These are phyloP conservation scores for Cyprinodon tularosa DNA, from an alignment of 2,113 vertebrate genomes.

Conservation along the genomic window DNA sequence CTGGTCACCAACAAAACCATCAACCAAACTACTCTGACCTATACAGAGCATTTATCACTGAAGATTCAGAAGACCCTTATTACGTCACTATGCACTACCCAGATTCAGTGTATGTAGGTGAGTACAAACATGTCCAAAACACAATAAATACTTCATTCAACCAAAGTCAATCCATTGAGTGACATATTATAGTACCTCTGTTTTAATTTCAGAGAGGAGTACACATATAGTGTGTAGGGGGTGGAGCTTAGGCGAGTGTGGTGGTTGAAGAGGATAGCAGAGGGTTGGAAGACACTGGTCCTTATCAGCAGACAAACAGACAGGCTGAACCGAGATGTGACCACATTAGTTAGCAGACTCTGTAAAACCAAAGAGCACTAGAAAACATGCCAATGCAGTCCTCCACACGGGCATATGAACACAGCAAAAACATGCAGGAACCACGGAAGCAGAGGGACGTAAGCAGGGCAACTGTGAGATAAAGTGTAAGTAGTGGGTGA, in stretches of 20 bases:
- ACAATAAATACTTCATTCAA: constrained; percentile 5
- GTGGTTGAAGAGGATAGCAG: constrained; percentile 35
- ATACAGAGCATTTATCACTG: constrained; percentile 42
- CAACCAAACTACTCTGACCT: constrained; percentile 23
- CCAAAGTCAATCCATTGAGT: constrained; percentile 1
- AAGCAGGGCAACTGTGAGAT: constrained; percentile 33
- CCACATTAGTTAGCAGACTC: constrained; percentile 28
- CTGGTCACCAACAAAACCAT: constrained; percentile 15
- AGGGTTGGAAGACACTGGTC: constrained; percentile 19
- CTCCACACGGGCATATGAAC: constrained; percentile 24
- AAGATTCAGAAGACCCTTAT: constrained; percentile 63
- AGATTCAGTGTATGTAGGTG: constrained; percentile 68
- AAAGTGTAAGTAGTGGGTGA: constrained; percentile 61
- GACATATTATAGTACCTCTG: neutral
- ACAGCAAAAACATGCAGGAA: constrained; percentile 37
- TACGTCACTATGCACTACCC: constrained; percentile 69
- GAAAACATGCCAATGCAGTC: constrained; percentile 14
- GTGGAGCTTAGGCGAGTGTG: constrained; percentile 4
- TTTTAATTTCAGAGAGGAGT: constrained; percentile 18
- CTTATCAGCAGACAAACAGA: constrained; percentile 76
- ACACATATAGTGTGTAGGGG: constrained; percentile 20
- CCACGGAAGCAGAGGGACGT: constrained; percentile 7
- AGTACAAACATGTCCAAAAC: constrained; percentile 54
- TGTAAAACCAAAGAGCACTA: constrained; percentile 23
- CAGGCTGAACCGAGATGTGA: constrained; percentile 52